Conservation (phyloP, 2,113 vertebrate species). For the Entomyzon cyanotis region DNA sequence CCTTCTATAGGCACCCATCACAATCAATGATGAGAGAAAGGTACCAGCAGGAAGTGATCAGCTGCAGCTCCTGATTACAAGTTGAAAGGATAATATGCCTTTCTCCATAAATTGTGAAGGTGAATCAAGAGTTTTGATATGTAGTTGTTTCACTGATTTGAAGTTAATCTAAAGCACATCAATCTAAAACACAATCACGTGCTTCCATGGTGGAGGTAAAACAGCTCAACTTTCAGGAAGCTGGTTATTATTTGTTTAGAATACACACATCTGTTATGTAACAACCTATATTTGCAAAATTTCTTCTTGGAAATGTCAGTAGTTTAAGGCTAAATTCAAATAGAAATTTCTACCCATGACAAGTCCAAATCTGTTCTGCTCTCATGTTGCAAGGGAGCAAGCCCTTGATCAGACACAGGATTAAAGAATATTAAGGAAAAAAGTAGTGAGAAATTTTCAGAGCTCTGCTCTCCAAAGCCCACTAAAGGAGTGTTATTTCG, state of each 20-base stretch:
- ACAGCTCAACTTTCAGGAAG: not conserved
- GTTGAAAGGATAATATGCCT: not conserved
- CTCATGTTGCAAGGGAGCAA: not conserved
- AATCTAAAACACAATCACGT: not conserved
- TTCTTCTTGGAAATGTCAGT: not conserved
- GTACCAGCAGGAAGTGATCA: not conserved
- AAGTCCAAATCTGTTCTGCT: not conserved
- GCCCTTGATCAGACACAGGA: not conserved
- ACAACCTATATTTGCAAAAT: not conserved
- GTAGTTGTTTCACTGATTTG: not conserved
- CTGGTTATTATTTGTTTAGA: not conserved
- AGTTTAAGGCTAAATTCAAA: not conserved
- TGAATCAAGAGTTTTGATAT: not conserved
- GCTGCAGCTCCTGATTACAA: not conserved
- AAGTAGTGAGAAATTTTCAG: not conserved
- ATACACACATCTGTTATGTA: rapidly evolving
- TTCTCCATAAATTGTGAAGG: not conserved
- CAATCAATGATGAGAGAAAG: not conserved
- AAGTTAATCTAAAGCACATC: not conserved
- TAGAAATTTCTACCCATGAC: not conserved
- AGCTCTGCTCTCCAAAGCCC: not conserved
- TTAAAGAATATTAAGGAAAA: not conserved
- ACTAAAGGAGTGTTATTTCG: rapidly evolving
- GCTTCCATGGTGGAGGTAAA: rapidly evolving
- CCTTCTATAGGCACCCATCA: not conserved